phyloP scores from a whole-genome alignment of 2,888 invertebrate species.

The Vanessa cardui region DNA sequence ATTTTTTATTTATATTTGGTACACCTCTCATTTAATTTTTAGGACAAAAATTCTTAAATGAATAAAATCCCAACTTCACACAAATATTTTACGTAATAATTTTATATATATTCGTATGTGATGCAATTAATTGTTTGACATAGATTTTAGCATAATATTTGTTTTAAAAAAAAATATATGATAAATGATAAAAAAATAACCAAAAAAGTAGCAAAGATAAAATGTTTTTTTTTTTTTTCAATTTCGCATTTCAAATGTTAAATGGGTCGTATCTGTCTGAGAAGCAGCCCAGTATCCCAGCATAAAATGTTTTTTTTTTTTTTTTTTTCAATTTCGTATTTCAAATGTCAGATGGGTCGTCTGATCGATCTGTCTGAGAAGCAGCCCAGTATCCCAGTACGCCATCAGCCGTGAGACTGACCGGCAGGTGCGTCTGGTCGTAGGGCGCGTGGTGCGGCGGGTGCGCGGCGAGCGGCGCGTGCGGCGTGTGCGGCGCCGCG shows the following conservation, averaged over 20 bases:
- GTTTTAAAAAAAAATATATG: background rate
- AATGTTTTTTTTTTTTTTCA: too few relatives aligned
- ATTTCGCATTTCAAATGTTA: background rate
- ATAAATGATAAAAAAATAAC: too few relatives aligned
- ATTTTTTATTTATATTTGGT: background rate
- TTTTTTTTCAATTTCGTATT: background rate
- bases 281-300: too few relatives aligned
- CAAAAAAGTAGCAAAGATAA: too few relatives aligned
- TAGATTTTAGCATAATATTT: too few relatives aligned
- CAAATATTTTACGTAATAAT: too few relatives aligned
- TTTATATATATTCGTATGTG: too few relatives aligned
- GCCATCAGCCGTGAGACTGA: constrained; percentile 54
- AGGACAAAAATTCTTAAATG: too few relatives aligned
- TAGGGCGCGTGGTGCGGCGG: constrained; percentile 74
- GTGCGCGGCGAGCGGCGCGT: constrained; percentile 60
- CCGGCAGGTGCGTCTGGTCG: constrained; percentile 74
- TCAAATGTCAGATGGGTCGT: background rate
- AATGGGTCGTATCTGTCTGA: background rate
- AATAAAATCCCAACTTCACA: too few relatives aligned
- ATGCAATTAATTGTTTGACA: background rate
- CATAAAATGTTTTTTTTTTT: too few relatives aligned
- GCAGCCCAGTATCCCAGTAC: background rate
- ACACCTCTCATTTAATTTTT: too few relatives aligned
- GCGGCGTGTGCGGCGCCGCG: constrained; percentile 58
- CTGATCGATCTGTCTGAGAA: too few relatives aligned